Percentiles rank a stretch among this genome's conserved stretches.
These are phyloP conservation scores for Rhabdornis inornatus DNA, from an alignment of 2,113 vertebrate genomes.

Conservation along the genomic window DNA sequence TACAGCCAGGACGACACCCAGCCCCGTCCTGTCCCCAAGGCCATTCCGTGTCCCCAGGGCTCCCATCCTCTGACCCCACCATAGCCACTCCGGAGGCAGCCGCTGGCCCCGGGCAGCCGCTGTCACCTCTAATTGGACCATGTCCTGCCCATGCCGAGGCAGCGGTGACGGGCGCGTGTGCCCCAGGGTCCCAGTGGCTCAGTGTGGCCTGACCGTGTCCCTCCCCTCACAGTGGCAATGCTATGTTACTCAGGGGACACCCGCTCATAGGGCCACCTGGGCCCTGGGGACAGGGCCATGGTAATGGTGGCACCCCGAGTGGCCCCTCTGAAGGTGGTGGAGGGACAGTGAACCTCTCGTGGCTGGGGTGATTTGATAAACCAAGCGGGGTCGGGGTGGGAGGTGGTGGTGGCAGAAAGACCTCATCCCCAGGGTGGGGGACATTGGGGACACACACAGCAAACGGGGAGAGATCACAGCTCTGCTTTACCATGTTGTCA, in stretches of 20 bases:
- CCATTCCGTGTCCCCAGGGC: accelerated
- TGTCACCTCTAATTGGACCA: neutral
- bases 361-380: no score
- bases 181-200: neutral
- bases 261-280: neutral
- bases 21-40: neutral
- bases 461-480: slow-evolving; percentile 25
- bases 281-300: neutral
- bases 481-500: slow-evolving; percentile 47
- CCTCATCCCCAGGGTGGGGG: neutral
- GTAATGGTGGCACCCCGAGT: accelerated
- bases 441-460: neutral
- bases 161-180: neutral
- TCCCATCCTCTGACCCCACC: neutral
- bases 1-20: neutral
- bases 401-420: neutral
- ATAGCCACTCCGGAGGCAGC: neutral
- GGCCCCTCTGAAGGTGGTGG: neutral
- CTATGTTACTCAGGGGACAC: neutral
- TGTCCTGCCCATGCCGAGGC: neutral
- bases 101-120: neutral
- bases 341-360: neutral
- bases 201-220: neutral
- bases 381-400: accelerated
- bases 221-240: neutral